Base-by-base conservation (phyloP, 2,113 vertebrate genomes). In the Entelurus aequoreus region DNA sequence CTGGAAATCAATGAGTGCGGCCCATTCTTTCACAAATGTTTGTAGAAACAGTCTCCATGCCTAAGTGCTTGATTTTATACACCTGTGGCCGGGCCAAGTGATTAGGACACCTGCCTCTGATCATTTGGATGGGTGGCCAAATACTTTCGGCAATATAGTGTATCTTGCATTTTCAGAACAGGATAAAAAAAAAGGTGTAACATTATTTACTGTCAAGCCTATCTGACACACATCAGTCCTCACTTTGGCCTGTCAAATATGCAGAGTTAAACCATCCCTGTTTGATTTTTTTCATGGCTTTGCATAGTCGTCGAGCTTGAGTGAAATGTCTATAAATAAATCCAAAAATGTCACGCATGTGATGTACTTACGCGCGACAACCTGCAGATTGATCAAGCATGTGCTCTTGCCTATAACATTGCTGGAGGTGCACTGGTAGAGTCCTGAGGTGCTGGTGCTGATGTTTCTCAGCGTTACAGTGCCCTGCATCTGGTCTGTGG, bases 341-440 rank as follows among this genome's bases (percentile, higher is more conserved):
- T 36, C 16, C 13, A 10, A 47, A 28, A 38, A 12, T 44, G 52
- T 62, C 35, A 49, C 49, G 44, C 62, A 36, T 14, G 14, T 1
- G 36, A 11, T 37, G 21, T 61, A 96, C 97, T 96, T 90, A 99
- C 97, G 93, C 70, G 94, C 88, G 66, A 93, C 85, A 37, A 99
- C 94, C 91, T 99, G 95, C 75, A 99, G 89, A 79, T 97, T 94
- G 82, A 99, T 88, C 78, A 95, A 86, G 77, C 97, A 99, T 60
- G 94, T 97, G 88, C 94, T 97, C 77, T 93, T 95, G 75, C 95
- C 97, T 8, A 99, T 97, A 71, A 90, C 90, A 4, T 99, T 99
- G 79, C 93, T 94, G 80, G 94, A 93, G 65, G 94, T 93, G 51
- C 97, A 99, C 86, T 98, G 97, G 86, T 99, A 99, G 75, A 94